These are phyloP conservation scores for Crotalus helleri DNA, from an alignment of 2,113 vertebrate species.

Conservation along the genomic window DNA sequence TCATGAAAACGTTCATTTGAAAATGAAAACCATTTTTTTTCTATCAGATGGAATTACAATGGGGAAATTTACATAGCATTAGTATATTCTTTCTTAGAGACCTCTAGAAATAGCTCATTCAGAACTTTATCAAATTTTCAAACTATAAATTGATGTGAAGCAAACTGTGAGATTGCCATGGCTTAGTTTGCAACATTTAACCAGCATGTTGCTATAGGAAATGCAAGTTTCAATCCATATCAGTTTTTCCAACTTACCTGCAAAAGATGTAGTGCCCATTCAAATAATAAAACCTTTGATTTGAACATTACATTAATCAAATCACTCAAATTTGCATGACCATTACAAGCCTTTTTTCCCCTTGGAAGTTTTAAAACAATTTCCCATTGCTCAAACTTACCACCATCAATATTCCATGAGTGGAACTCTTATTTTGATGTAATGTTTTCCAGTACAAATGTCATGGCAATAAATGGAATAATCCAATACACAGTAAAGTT, in stretches of 20 bases:
- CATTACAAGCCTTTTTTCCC: neutral
- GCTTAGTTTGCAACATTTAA: neutral
- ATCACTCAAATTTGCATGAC: neutral
- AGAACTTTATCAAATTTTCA: neutral
- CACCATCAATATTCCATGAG: neutral
- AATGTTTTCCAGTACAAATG: neutral
- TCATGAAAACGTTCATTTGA: neutral
- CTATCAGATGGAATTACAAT: neutral
- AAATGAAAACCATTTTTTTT: neutral
- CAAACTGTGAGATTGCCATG: neutral
- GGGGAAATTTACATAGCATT: neutral
- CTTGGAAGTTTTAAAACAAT: neutral
- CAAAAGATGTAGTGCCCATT: neutral
- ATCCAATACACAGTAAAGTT: neutral
- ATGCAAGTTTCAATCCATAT: neutral
- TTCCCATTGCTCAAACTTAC: neutral
- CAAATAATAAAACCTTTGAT: neutral
- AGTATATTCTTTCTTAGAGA: neutral
- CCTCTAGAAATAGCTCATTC: neutral
- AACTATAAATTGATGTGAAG: neutral
- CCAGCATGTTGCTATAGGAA: neutral
- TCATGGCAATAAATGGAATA: constrained; percentile 32
- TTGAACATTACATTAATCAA: neutral
- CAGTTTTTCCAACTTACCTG: neutral
- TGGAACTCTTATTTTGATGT: neutral